Evolutionary conservation across 2,113 vertebrate species (phyloP).

Genomic region (Spea bombifrons): DNA sequence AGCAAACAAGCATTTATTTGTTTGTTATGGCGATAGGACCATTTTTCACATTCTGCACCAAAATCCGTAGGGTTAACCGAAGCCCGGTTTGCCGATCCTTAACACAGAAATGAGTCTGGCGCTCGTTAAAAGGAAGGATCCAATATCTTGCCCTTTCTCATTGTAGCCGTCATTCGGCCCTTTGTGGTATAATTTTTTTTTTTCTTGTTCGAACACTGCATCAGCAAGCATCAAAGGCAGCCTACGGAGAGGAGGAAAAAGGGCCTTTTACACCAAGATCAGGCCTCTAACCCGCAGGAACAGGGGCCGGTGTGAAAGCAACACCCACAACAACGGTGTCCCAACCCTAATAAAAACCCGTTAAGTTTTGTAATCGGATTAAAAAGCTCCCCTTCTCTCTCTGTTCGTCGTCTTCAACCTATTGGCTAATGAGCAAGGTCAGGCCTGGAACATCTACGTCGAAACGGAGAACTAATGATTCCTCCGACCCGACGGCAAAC

Average conservation of each 20-base stretch:
- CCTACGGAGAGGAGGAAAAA: slow-evolving; percentile 50
- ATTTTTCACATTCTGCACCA: too few species aligned
- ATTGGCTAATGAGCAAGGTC: neutral
- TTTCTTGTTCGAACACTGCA: slow-evolving; percentile 42
- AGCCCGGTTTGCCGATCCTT: slow-evolving; percentile 7
- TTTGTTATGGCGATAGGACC: too few species aligned
- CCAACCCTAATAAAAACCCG: slow-evolving; percentile 44
- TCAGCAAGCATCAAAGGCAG: slow-evolving; percentile 47
- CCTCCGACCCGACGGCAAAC: neutral
- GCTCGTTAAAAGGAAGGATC: slow-evolving; percentile 36
- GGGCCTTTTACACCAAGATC: slow-evolving; percentile 50
- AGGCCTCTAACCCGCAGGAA: slow-evolving; percentile 50
- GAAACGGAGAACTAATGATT: neutral
- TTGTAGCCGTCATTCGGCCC: neutral
- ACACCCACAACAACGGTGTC: slow-evolving; percentile 18
- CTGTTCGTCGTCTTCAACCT: slow-evolving; percentile 37
- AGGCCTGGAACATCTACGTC: neutral
- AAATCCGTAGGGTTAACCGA: too few species aligned
- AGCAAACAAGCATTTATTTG: too few species aligned
- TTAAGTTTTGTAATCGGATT: slow-evolving; percentile 56
- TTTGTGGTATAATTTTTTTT: slow-evolving; percentile 18
- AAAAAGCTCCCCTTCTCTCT: slow-evolving; percentile 39
- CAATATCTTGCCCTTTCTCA: slow-evolving; percentile 34
- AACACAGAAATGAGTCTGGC: slow-evolving; percentile 6
- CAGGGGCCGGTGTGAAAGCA: slow-evolving; percentile 46